A percentile compares a stretch with the other conserved stretches of the same genome.
Evolutionary conservation across 2,797 vertebrate genomes (phyloP).

Genomic region (Fundulus diaphanus): DNA sequence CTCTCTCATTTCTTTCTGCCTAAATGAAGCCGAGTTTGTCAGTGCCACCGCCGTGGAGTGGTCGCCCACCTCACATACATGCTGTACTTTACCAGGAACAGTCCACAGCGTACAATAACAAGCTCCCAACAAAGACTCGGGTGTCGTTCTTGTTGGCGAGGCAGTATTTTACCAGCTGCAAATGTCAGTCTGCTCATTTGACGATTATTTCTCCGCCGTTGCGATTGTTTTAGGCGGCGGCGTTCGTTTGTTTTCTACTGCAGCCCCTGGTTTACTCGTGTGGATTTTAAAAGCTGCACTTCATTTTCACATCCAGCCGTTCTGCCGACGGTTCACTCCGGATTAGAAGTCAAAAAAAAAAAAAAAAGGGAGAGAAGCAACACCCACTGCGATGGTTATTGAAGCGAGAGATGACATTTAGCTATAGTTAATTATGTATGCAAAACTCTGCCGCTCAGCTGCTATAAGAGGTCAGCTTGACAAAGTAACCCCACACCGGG

Average conservation of each 20-base stretch:
- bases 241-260: constrained; percentile 18
- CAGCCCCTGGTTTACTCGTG: constrained; percentile 47
- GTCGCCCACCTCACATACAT: constrained; percentile 47
- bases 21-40: constrained; percentile 9
- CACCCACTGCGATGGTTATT: constrained; percentile 76
- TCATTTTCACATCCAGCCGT: constrained; percentile 54
- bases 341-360: constrained; percentile 68
- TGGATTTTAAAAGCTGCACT: constrained; percentile 64
- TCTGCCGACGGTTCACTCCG: constrained; percentile 53
- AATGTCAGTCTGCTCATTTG: constrained; percentile 29
- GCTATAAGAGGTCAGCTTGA: constrained; percentile 79
- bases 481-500: constrained; percentile 78
- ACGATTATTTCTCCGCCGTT: constrained; percentile 26
- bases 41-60: constrained; percentile 11
- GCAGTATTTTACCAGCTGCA: constrained; percentile 17
- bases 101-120: constrained; percentile 19
- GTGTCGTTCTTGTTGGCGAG: constrained; percentile 7
- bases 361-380: constrained; percentile 59
- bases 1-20: constrained; percentile 21
- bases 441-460: constrained; percentile 77
- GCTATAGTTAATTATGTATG: constrained; percentile 82
- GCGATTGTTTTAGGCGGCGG: constrained; percentile 43
- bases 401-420: constrained; percentile 81
- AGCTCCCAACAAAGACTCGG: constrained; percentile 14
- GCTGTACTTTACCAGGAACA: constrained; percentile 39